Evolutionary conservation across 2,113 vertebrate genomes (phyloP).

Genomic region (Blennius ocellaris): DNA sequence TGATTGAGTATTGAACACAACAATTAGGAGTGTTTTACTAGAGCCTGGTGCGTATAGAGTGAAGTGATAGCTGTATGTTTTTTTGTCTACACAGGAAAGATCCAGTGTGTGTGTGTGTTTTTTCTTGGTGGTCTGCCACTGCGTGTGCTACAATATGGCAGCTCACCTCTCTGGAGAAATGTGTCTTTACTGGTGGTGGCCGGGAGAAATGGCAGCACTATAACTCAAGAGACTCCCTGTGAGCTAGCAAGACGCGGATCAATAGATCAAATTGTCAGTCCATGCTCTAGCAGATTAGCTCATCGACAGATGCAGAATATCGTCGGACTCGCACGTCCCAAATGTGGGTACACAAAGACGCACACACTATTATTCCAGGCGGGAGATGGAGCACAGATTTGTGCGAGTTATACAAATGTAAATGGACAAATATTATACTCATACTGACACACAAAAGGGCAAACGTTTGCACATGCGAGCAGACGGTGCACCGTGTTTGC

Average conservation of each 20-base stretch:
- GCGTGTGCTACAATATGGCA: constrained; percentile 32
- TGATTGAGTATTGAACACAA: too few species aligned
- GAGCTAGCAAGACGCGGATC: constrained; percentile 63
- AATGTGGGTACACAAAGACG: constrained; percentile 13
- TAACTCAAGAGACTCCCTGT: constrained; percentile 69
- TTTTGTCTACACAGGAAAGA: background rate
- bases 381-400: constrained; percentile 1
- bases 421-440: constrained; percentile 20
- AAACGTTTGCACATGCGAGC: constrained; percentile 31
- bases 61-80: too few species aligned
- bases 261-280: constrained; percentile 79
- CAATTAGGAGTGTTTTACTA: too few species aligned
- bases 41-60: too few species aligned
- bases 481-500: constrained; percentile 21
- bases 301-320: constrained; percentile 65
- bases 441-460: constrained; percentile 10
- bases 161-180: constrained; percentile 40
- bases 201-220: constrained; percentile 60
- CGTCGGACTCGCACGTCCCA: constrained; percentile 49
- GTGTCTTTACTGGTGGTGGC: constrained; percentile 53
- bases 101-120: constrained; percentile 6
- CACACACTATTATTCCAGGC: constrained; percentile 32
- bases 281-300: constrained; percentile 71
- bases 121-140: constrained; percentile 35
- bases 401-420: constrained; percentile 19